Conservation (phyloP, 2,113 vertebrate species). For the Lagopus leucura region DNA sequence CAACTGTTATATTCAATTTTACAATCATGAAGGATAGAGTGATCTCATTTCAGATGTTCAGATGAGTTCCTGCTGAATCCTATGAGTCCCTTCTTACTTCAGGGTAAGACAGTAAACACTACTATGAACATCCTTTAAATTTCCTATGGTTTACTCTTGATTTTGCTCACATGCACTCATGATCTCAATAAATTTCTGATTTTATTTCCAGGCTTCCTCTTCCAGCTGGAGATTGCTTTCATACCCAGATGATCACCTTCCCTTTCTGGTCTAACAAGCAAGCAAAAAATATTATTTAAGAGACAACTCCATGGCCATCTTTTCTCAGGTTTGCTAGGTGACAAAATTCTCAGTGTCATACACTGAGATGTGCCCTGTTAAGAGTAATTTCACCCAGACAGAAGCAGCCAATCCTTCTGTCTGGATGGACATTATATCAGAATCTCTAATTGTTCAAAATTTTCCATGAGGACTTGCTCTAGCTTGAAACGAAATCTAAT, state of each 20-base stretch:
- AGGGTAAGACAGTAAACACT: not conserved
- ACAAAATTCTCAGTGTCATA: not conserved
- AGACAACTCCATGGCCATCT: not conserved
- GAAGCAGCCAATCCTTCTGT: not conserved
- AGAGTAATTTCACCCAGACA: not conserved
- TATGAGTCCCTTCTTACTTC: not conserved
- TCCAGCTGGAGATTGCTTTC: not conserved
- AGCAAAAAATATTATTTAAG: not conserved
- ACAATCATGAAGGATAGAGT: not conserved
- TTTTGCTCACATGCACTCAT: not conserved
- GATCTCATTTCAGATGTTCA: not conserved
- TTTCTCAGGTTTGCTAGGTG: not conserved
- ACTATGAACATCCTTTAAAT: not conserved
- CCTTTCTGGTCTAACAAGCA: not conserved
- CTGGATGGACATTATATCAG: not conserved
- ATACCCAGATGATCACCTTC: not conserved
- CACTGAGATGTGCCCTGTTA: not conserved
- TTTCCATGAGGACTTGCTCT: not conserved
- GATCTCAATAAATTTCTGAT: rapidly evolving
- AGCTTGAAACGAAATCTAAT: not conserved
- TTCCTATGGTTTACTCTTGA: not conserved
- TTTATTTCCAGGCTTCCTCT: not conserved
- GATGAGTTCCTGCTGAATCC: not conserved
- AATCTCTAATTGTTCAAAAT: not conserved
- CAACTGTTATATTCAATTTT: not conserved